A percentile compares a stretch with the other conserved stretches of the same genome.
Conservation (phyloP, 1,140 invertebrate genomes). For the Cyclargus thomasi region DNA sequence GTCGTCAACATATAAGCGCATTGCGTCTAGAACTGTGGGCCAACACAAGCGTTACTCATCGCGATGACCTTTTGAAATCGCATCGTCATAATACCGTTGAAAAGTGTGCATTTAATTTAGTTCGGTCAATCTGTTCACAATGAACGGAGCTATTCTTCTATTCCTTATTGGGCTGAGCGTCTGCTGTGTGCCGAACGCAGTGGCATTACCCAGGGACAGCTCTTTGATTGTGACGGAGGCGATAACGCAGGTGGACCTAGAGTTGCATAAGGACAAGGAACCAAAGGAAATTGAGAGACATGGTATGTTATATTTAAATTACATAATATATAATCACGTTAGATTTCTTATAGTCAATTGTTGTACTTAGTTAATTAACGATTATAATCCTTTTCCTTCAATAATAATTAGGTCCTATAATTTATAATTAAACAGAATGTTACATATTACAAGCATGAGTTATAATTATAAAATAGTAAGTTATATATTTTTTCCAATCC, state of each 20-base stretch:
- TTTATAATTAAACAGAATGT: too few relatives aligned
- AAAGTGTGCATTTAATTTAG: constrained; percentile 2
- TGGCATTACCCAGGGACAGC: constrained; percentile 34
- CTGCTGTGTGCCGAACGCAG: constrained; percentile 20
- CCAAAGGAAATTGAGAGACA: neutral
- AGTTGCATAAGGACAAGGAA: constrained; percentile 22
- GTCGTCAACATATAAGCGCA: neutral
- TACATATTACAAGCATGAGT: too few relatives aligned
- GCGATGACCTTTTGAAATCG: constrained; percentile 3
- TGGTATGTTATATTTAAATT: too few relatives aligned
- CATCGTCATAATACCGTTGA: neutral
- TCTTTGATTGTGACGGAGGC: constrained; percentile 29
- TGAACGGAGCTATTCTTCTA: constrained; percentile 7
- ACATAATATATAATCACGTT: too few relatives aligned
- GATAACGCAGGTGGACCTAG: constrained; percentile 19
- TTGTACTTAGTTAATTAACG: too few relatives aligned
- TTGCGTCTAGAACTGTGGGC: neutral
- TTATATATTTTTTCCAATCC: too few relatives aligned
- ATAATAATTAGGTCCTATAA: too few relatives aligned
- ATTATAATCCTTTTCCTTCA: too few relatives aligned
- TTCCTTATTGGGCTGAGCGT: constrained; percentile 21
- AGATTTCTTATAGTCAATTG: too few relatives aligned
- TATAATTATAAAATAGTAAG: too few relatives aligned
- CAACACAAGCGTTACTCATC: neutral
- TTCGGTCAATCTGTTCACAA: neutral